Percentiles rank a stretch among this genome's conserved stretches.
These are phyloP conservation scores for Micoletzkya japonica DNA, from an alignment of 2,888 invertebrate genomes.

Conservation along the genomic window DNA sequence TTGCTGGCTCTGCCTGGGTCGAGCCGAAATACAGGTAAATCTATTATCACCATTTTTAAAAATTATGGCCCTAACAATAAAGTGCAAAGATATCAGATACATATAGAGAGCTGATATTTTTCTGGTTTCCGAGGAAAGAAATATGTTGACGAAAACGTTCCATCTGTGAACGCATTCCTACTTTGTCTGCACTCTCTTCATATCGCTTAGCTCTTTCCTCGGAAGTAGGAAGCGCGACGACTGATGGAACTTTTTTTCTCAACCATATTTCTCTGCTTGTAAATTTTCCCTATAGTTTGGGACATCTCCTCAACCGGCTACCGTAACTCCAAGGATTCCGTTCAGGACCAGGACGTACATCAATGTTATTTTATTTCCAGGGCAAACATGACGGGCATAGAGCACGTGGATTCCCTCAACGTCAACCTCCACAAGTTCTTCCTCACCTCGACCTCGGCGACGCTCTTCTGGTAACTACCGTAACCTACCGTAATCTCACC, in stretches of 20 bases:
- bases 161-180: neutral
- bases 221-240: too few species aligned
- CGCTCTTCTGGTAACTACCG: conserved; percentile 33
- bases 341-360: neutral
- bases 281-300: too few species aligned
- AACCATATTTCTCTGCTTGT: too few species aligned
- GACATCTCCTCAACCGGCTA: too few species aligned
- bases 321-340: too few species aligned
- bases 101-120: neutral
- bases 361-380: too few species aligned
- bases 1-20: conserved; percentile 91
- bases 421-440: conserved; percentile 38
- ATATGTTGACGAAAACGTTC: neutral
- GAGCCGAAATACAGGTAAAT: conserved; percentile 91
- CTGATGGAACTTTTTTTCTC: too few species aligned
- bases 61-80: neutral
- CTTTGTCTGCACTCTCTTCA: neutral
- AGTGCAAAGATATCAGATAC: neutral
- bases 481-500: neutral
- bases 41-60: conserved; percentile 64
- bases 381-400: conserved; percentile 69
- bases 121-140: neutral
- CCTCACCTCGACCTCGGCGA: conserved; percentile 29
- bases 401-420: conserved; percentile 65
- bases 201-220: too few species aligned